phyloP scores from a whole-genome alignment of 2,888 invertebrate genomes.

The Pollenia angustigena region DNA sequence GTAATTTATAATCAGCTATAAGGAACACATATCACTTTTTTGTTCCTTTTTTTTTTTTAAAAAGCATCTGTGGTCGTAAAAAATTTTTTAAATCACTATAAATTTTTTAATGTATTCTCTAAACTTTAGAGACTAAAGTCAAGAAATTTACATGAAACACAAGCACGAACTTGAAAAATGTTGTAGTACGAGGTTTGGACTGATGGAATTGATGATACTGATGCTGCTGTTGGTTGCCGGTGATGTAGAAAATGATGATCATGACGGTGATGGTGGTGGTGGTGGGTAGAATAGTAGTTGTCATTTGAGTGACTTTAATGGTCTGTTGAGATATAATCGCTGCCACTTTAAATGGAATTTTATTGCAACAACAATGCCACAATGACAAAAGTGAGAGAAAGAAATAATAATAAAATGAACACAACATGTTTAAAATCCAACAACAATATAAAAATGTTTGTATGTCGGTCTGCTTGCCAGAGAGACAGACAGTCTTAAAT shows the following conservation, averaged over 20 bases:
- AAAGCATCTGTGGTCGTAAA: constrained; percentile 48
- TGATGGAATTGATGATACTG: constrained; percentile 59
- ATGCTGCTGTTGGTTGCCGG: constrained; percentile 36
- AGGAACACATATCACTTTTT: constrained; percentile 10
- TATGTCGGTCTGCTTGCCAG: constrained; percentile 38
- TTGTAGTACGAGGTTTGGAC: constrained; percentile 26
- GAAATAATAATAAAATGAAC: constrained; percentile 9
- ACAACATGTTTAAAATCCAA: constrained; percentile 49
- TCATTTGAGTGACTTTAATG: constrained; percentile 84
- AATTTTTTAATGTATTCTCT: constrained; percentile 65
- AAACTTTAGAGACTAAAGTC: constrained; percentile 1
- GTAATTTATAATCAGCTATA: constrained; percentile 59
- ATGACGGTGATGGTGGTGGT: constrained; percentile 28
- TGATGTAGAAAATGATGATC: constrained; percentile 21
- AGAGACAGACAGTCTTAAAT: neutral
- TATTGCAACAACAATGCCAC: constrained; percentile 80
- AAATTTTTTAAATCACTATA: constrained; percentile 58
- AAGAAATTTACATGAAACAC: constrained; percentile 61
- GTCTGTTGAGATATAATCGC: constrained; percentile 84
- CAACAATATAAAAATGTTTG: constrained; percentile 41
- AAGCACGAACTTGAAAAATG: constrained; percentile 36
- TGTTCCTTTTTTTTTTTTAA: neutral
- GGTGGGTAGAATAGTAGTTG: constrained; percentile 80
- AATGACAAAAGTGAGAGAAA: constrained; percentile 72
- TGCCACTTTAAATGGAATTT: constrained; percentile 84